phyloP scores from a whole-genome alignment of 2,113 vertebrate genomes.

The Zapus hudsonius region DNA sequence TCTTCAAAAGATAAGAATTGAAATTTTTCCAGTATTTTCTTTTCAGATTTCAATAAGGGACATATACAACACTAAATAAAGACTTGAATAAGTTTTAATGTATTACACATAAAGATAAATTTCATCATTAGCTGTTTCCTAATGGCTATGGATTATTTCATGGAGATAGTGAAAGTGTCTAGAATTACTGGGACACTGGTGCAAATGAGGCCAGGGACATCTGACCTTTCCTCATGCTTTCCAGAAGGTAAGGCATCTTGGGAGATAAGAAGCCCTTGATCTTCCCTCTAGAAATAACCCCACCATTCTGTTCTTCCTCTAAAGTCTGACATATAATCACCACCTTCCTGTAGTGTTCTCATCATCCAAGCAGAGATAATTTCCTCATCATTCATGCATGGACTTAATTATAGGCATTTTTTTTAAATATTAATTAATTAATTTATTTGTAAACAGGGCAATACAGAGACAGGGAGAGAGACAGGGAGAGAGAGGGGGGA shows the following conservation, averaged over 20 bases:
- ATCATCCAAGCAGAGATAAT: neutral
- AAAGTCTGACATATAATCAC: neutral
- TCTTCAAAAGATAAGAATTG: neutral
- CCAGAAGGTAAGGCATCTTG: neutral
- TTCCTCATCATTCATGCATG: neutral
- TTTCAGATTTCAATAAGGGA: constrained; percentile 12
- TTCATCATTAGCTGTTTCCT: neutral
- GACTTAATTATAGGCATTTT: neutral
- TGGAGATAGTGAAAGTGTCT: neutral
- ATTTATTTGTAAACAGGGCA: no score
- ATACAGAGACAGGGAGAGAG: no score
- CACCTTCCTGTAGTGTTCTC: neutral
- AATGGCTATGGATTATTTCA: neutral
- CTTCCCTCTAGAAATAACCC: neutral
- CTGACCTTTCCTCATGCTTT: neutral
- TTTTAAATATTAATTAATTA: no score
- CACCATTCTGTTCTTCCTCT: neutral
- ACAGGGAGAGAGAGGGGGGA: no score
- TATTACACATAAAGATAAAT: neutral
- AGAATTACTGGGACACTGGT: neutral
- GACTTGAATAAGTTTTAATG: neutral
- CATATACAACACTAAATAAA: constrained; percentile 10
- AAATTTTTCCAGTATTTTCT: neutral
- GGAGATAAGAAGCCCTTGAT: rapidly evolving
- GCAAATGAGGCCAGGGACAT: neutral